Percentiles rank a stretch among this genome's conserved stretches.
Evolutionary conservation across 1,140 invertebrate species (phyloP).

Genomic region (Macrobrachium rosenbergii): DNA sequence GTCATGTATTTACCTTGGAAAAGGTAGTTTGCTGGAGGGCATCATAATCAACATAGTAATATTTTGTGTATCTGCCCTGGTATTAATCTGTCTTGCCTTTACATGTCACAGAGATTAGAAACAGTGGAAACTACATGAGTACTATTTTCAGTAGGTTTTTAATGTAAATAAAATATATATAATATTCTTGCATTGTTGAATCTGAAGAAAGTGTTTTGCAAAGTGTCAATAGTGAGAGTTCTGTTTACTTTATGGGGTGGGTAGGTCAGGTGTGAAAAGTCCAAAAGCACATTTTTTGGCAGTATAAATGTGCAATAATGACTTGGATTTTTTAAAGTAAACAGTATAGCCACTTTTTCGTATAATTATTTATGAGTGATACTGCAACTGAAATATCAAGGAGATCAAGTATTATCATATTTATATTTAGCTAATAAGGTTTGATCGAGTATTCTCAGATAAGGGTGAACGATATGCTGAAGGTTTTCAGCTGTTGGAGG

Average conservation of each 20-base stretch:
- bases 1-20: too few species aligned
- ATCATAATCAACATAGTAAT: too few species aligned
- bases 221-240: background rate
- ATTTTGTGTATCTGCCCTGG: too few species aligned
- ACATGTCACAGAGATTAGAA: too few species aligned
- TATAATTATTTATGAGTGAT: conserved; percentile 48
- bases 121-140: too few species aligned
- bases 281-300: conserved; percentile 15
- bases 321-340: conserved; percentile 10
- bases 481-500: too few species aligned
- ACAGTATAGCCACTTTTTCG: background rate
- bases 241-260: background rate
- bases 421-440: conserved; percentile 60
- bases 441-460: conserved; percentile 18
- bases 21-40: too few species aligned
- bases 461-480: background rate
- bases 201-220: too few species aligned
- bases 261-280: background rate
- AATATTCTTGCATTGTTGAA: too few species aligned
- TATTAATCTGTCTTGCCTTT: too few species aligned
- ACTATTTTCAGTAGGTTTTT: too few species aligned
- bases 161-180: too few species aligned
- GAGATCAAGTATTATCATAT: conserved; percentile 62
- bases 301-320: conserved; percentile 11
- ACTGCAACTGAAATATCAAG: conserved; percentile 62